These are phyloP conservation scores for Sarcophaga caerulescens DNA, from an alignment of 2,888 invertebrate genomes.

Conservation along the genomic window DNA sequence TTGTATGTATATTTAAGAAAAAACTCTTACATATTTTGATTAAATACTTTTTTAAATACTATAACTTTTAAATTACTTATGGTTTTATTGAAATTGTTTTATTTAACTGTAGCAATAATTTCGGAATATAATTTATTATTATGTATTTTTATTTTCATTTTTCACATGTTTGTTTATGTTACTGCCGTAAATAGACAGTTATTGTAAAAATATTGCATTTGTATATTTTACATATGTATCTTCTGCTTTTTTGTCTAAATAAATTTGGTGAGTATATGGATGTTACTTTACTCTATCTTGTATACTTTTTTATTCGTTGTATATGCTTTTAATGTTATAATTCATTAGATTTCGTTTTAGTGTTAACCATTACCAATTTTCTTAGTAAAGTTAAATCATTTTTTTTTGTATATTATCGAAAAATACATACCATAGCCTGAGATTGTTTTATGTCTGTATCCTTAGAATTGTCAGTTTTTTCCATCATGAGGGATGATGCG, in stretches of 20 bases:
- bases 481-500: constrained; percentile 61
- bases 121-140: too few relatives aligned
- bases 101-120: too few relatives aligned
- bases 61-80: not conserved
- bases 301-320: constrained; percentile 19
- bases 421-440: constrained; percentile 58
- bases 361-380: constrained; percentile 1
- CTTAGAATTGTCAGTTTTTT: constrained; percentile 35
- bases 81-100: too few relatives aligned
- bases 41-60: not conserved
- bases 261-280: not conserved
- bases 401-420: constrained; percentile 26
- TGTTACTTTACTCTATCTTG: constrained; percentile 19
- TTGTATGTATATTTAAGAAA: not conserved
- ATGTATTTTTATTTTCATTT: too few relatives aligned
- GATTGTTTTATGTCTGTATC: constrained; percentile 54
- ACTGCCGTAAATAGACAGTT: too few relatives aligned
- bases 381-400: constrained; percentile 30
- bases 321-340: constrained; percentile 8
- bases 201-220: too few relatives aligned
- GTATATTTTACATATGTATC: too few relatives aligned
- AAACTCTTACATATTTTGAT: not conserved
- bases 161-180: too few relatives aligned
- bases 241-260: constrained; percentile 7
- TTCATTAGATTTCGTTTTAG: constrained; percentile 7